A percentile compares a stretch with the other conserved stretches of the same genome.
These are phyloP conservation scores for Eptesicus fuscus DNA, from an alignment of 2,113 vertebrate species.

Conservation along the genomic window DNA sequence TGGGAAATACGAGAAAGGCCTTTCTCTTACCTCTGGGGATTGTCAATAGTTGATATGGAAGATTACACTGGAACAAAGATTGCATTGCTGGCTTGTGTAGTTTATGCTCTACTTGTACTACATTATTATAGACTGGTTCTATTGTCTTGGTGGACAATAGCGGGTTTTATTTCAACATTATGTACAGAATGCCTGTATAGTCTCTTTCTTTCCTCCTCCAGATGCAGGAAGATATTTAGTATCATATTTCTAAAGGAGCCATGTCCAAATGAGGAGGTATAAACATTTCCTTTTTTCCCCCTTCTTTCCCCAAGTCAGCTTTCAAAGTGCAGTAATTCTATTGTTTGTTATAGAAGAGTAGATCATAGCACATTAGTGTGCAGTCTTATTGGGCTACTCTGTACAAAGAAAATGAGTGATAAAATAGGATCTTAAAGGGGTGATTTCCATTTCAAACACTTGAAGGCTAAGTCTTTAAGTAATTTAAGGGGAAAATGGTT, in stretches of 20 bases:
- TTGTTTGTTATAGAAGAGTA: constrained; percentile 8
- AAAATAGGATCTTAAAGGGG: not conserved
- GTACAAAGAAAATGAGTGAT: constrained; percentile 1
- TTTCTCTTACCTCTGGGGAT: constrained; percentile 58
- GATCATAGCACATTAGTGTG: not conserved
- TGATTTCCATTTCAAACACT: not conserved
- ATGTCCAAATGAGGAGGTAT: constrained; percentile 35
- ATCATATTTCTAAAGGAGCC: constrained; percentile 64
- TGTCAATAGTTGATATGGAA: constrained; percentile 56
- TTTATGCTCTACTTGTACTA: constrained; percentile 62
- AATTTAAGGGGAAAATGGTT: not conserved
- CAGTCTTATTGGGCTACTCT: not conserved
- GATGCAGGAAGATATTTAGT: constrained; percentile 64
- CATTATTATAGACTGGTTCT: constrained; percentile 67
- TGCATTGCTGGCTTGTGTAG: constrained; percentile 55
- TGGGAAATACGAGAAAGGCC: constrained; percentile 60
- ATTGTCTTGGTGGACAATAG: constrained; percentile 70
- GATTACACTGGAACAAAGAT: constrained; percentile 71
- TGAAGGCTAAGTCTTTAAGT: not conserved
- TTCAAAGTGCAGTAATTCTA: constrained; percentile 40
- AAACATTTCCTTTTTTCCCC: constrained; percentile 41
- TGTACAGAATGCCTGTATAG: constrained; percentile 50
- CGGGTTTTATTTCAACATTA: constrained; percentile 67
- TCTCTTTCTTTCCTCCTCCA: constrained; percentile 66
- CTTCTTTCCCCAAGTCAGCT: not conserved